A percentile compares a stretch with the other conserved stretches of the same genome.
Evolutionary conservation across 1,140 invertebrate genomes (phyloP).

Genomic region (Geopemphigus sp.): DNA sequence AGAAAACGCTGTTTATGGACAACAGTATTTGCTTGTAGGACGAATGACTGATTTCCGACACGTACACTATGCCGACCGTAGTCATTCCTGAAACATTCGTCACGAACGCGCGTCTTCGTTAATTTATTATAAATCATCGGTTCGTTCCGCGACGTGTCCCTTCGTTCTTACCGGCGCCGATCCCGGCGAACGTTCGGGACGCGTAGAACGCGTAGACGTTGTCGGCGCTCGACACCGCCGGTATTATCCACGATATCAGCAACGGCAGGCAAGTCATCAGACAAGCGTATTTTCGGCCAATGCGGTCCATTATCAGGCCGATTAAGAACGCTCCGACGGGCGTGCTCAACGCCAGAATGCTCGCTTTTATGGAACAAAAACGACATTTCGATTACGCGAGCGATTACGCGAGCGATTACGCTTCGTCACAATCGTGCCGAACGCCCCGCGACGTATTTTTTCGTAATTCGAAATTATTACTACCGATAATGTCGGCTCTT

Average conservation of each 20-base stretch:
- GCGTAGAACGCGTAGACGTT: slow-evolving; percentile 54
- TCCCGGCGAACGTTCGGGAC: slow-evolving; percentile 59
- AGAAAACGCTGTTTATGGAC: slow-evolving; percentile 59
- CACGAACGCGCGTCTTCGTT: background rate
- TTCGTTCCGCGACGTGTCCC: too few relatives aligned
- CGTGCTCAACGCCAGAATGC: slow-evolving; percentile 60
- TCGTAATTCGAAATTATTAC: too few relatives aligned
- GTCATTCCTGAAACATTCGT: slow-evolving; percentile 24
- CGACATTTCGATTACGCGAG: background rate
- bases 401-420: too few relatives aligned
- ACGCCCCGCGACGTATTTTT: too few relatives aligned
- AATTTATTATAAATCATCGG: too few relatives aligned
- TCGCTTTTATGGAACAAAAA: slow-evolving; percentile 56
- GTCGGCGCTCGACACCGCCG: slow-evolving; percentile 44
- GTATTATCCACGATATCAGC: slow-evolving; percentile 62
- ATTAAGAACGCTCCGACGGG: slow-evolving; percentile 60
- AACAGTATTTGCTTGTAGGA: slow-evolving; percentile 60
- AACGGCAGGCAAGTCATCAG: slow-evolving; percentile 62
- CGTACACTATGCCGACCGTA: slow-evolving; percentile 60
- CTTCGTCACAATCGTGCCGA: too few relatives aligned
- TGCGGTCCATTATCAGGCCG: slow-evolving; percentile 64
- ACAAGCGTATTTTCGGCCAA: slow-evolving; percentile 63
- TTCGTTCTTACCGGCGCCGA: slow-evolving; percentile 56
- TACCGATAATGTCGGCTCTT: background rate
- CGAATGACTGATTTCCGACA: slow-evolving; percentile 61